These are phyloP conservation scores for Sarcophaga caerulescens DNA, from an alignment of 2,888 invertebrate species.

Conservation along the genomic window DNA sequence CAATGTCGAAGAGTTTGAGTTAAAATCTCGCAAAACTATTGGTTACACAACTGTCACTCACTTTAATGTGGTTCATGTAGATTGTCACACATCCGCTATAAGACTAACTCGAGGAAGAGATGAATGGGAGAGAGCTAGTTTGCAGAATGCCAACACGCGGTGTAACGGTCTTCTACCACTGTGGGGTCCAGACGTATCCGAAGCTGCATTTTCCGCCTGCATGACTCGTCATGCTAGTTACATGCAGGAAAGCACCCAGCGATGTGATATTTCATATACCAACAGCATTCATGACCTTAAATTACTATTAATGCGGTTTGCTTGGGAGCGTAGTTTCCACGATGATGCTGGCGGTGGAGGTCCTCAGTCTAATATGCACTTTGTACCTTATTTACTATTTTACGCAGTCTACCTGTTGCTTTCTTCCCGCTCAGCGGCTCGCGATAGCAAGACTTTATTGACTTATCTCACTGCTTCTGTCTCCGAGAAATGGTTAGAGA, in stretches of 20 bases:
- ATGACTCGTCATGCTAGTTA: constrained; percentile 95
- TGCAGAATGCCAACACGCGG: constrained; percentile 98
- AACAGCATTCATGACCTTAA: constrained; percentile 94
- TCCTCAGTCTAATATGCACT: constrained; percentile 97
- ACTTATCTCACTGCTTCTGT: constrained; percentile 86
- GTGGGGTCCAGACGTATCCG: constrained; percentile 97
- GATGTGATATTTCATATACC: constrained; percentile 80
- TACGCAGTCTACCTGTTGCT: constrained; percentile 97
- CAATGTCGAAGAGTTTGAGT: constrained; percentile 95
- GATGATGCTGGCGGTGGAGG: constrained; percentile 99
- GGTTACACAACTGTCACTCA: constrained; percentile 96
- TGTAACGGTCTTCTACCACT: constrained; percentile 98
- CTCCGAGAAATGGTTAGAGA: constrained; percentile 88
- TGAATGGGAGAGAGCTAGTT: constrained; percentile 98
- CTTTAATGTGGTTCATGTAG: constrained; percentile 98
- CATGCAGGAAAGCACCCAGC: constrained; percentile 83
- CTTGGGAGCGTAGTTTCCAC: constrained; percentile 97
- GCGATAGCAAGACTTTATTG: constrained; percentile 90
- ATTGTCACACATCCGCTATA: constrained; percentile 98
- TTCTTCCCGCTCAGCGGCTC: constrained; percentile 89
- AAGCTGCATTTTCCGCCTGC: constrained; percentile 95
- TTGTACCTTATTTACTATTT: constrained; percentile 96
- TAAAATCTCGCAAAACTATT: constrained; percentile 92
- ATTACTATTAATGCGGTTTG: constrained; percentile 92
- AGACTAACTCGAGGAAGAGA: constrained; percentile 89